These are phyloP conservation scores for Epinephelus awoara DNA, from an alignment of 2,797 vertebrate genomes.

Conservation along the genomic window DNA sequence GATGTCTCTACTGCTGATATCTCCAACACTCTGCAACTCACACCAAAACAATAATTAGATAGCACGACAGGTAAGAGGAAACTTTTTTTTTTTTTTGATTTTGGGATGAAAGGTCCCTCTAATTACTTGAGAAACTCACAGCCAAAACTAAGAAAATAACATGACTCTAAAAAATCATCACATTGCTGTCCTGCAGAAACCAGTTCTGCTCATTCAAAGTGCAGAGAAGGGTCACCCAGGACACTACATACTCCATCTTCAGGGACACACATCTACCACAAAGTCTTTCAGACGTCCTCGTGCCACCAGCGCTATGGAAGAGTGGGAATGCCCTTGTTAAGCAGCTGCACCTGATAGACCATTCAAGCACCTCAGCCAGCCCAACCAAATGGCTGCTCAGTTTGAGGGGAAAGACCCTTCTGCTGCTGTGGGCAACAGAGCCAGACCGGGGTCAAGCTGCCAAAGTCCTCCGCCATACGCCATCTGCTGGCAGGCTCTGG, in stretches of 20 bases:
- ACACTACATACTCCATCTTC: background rate
- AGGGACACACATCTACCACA: background rate
- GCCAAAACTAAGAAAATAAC: background rate
- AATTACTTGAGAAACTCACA: too few relatives aligned
- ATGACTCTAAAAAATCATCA: background rate
- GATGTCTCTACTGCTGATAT: too few relatives aligned
- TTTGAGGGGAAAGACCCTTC: background rate
- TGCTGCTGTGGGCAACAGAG: slow-evolving; percentile 11
- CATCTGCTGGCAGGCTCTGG: slow-evolving; percentile 7
- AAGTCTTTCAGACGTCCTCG: too few relatives aligned
- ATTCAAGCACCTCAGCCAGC: background rate
- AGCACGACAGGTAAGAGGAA: too few relatives aligned
- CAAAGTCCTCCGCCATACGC: slow-evolving; percentile 7
- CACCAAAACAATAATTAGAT: too few relatives aligned
- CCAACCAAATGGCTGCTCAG: background rate
- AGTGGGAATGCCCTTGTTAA: background rate
- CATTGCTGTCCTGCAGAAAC: background rate
- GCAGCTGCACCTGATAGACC: background rate
- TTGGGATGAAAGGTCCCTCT: too few relatives aligned
- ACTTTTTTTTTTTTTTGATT: too few relatives aligned
- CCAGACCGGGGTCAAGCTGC: slow-evolving; percentile 17
- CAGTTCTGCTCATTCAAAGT: background rate
- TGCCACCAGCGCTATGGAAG: background rate
- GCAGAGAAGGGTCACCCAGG: background rate
- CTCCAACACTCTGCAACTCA: too few relatives aligned